Percentiles rank a stretch among this genome's conserved stretches.
These are phyloP conservation scores for Nineta flava DNA, from an alignment of 2,888 invertebrate species.

Conservation along the genomic window DNA sequence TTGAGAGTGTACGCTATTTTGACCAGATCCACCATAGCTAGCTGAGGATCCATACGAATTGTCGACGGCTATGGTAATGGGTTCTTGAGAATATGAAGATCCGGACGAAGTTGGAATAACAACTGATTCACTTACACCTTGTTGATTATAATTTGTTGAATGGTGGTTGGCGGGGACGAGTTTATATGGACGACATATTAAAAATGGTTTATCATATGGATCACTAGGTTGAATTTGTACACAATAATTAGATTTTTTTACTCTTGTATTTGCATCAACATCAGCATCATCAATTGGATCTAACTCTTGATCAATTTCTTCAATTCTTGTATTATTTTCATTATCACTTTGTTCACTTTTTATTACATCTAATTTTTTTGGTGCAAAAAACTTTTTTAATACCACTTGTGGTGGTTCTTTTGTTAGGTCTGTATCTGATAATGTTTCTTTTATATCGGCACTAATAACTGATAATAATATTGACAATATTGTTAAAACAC, in stretches of 20 bases:
- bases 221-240: conserved; percentile 28
- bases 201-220: conserved; percentile 24
- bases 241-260: conserved; percentile 21
- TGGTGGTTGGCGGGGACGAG: neutral
- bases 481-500: too few species aligned
- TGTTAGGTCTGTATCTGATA: conserved; percentile 1
- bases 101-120: conserved; percentile 2
- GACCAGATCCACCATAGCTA: neutral
- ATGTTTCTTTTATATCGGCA: too few species aligned
- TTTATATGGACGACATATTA: conserved; percentile 21
- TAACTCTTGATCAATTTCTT: too few species aligned
- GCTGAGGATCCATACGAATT: conserved; percentile 7
- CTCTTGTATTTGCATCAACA: neutral
- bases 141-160: conserved; percentile 1
- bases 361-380: conserved; percentile 9
- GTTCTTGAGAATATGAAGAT: conserved; percentile 8
- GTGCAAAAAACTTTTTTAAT: conserved; percentile 3
- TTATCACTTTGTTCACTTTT: too few species aligned
- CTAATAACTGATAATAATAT: too few species aligned
- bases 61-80: neutral
- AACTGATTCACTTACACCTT: conserved; percentile 4
- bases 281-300: neutral
- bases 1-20: conserved; percentile 5
- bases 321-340: too few species aligned
- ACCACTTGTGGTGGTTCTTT: conserved; percentile 1